Evolutionary conservation across 1,140 invertebrate genomes (phyloP).

Genomic region (Maconellicoccus hirsutus): DNA sequence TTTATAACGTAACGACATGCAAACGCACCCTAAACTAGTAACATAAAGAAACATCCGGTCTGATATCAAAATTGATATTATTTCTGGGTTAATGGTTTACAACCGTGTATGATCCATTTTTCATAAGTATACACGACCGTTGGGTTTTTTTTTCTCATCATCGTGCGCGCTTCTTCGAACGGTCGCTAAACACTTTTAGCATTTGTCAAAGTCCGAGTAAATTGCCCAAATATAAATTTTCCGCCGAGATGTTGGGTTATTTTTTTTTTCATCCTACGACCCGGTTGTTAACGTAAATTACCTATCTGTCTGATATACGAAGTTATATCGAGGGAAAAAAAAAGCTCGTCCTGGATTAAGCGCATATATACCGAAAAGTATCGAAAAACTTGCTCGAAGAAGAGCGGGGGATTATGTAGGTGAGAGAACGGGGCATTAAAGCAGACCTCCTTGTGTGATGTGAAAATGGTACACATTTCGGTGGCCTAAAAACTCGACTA

Average conservation of each 20-base stretch:
- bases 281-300: not conserved
- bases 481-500: not conserved
- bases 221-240: not conserved
- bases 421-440: not conserved
- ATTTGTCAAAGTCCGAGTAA: conserved; percentile 3
- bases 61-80: conserved; percentile 21
- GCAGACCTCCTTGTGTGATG: too few relatives aligned
- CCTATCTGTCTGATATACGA: not conserved
- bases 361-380: not conserved
- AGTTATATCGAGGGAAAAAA: not conserved
- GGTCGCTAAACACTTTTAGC: not conserved
- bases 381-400: not conserved
- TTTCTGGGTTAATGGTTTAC: conserved; percentile 9
- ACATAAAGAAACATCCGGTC: conserved; percentile 21
- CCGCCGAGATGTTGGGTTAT: not conserved
- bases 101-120: not conserved
- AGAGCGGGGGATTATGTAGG: not conserved
- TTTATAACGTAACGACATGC: conserved; percentile 20
- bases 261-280: not conserved
- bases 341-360: not conserved
- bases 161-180: not conserved
- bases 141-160: too few relatives aligned
- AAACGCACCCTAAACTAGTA: not conserved
- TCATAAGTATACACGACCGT: not conserved
- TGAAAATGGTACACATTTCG: not conserved